Evolutionary conservation across 92 coral and sea anemone species (phyloP), one percentile per base, ranked within the genome.

Genomic region (Ricordea florida): DNA sequence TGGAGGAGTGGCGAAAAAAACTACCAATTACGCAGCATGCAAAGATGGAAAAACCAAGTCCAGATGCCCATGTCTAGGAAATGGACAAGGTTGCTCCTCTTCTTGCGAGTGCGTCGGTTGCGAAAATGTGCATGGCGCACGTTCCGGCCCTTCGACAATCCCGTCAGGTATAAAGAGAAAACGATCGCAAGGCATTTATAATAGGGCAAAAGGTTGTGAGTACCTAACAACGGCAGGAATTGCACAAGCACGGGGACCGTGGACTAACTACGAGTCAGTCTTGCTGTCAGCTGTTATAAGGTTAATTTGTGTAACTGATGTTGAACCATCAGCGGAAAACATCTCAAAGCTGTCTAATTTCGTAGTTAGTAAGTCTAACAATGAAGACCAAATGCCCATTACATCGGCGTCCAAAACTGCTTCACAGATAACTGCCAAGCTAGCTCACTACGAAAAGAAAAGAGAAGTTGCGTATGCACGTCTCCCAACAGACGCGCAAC

Each of bases 251-350:
- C 59, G 31, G 24, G 74, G 74, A 46, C 59, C 78, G 18, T 70
- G 66, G 50, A 62, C 56, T 2, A 17, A 62, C 2, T 62, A 6
- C 40, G 56, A 62, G 30, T 18, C 20, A 2, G 45, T 17, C 8
- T 35, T 51, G 15, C 25, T 69, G 78, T 24, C 52, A 17, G 20
- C 69, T 56, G 79, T 71, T 4, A 40, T 73, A 6, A 56, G 32
- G 30, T 11, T 73, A 6, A 29, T 59, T 27, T 8, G 35, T 22
- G 1, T 74, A 13, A 73, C 80, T 6, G 69, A 36, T 33, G 52
- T 74, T 25, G 32, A 38, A 18, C 81, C 61, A 59, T 74, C 81
- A 38, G 57, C 57, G 53, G 58, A 60, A 7, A 74, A 74, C 37
- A 74, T 74, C 28, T 29, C 58, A 4, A 42, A 26, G 21, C 45